Percentiles rank a stretch among this genome's conserved stretches.
phyloP scores from a whole-genome alignment of 1,140 invertebrate species.

The Neodiprion lecontei region DNA sequence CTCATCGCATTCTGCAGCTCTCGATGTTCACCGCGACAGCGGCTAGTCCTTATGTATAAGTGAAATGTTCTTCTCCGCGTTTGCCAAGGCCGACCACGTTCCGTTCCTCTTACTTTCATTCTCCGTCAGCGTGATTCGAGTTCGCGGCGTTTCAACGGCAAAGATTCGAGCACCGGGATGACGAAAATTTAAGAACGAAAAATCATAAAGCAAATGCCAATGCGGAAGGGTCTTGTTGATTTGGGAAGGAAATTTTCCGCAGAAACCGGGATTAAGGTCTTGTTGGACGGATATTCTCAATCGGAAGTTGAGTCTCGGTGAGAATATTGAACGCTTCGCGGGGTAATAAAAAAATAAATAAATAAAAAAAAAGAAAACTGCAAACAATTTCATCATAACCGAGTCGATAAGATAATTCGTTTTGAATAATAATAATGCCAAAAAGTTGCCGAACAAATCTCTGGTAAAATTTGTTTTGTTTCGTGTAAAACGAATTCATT shows the following conservation, averaged over 20 bases:
- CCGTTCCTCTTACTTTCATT: slow-evolving; percentile 45
- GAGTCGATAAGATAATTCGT: too few relatives aligned
- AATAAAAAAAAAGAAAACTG: too few relatives aligned
- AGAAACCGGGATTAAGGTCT: slow-evolving; percentile 19
- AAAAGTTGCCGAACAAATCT: too few relatives aligned
- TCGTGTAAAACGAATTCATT: too few relatives aligned
- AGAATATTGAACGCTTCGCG: slow-evolving; percentile 10
- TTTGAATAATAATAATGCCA: too few relatives aligned
- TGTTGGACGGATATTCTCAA: slow-evolving; percentile 9
- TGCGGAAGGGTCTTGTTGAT: neutral
- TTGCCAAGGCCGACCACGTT: slow-evolving; percentile 45
- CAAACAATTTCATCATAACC: too few relatives aligned
- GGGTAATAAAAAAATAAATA: too few relatives aligned
- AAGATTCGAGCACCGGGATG: neutral
- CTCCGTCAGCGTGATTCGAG: slow-evolving; percentile 2
- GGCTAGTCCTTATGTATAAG: slow-evolving; percentile 29
- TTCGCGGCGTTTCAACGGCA: neutral
- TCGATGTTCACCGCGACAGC: neutral
- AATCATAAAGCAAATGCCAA: neutral
- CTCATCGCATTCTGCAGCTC: neutral
- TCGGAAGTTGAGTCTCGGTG: neutral
- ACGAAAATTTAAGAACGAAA: neutral
- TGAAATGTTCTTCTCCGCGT: slow-evolving; percentile 43
- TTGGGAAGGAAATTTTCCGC: neutral
- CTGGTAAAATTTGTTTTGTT: too few relatives aligned